phyloP scores from a whole-genome alignment of 2,113 vertebrate species.

The Nibea albiflora region DNA sequence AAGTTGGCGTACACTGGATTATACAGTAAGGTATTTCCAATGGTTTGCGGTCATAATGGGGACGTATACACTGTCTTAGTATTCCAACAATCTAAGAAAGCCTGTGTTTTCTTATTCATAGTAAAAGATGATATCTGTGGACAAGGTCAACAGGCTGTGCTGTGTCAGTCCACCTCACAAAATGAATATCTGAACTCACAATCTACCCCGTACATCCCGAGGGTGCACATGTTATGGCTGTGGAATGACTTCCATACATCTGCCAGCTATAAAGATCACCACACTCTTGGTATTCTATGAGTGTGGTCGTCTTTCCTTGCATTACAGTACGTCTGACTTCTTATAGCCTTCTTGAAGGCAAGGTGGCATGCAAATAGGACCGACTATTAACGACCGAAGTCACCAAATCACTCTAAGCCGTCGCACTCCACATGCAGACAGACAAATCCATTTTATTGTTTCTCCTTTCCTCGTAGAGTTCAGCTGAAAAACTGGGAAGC shows the following conservation, averaged over 20 bases:
- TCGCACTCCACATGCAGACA: not conserved
- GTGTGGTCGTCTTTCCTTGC: conserved; percentile 5
- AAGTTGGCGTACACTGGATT: conserved; percentile 35
- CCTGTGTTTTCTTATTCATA: conserved; percentile 18
- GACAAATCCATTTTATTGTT: conserved; percentile 15
- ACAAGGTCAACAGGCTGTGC: conserved; percentile 26
- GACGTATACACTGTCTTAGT: conserved; percentile 18
- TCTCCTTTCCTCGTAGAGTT: conserved; percentile 50
- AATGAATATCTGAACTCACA: conserved; percentile 44
- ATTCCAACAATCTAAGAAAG: not conserved
- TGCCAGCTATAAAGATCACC: conserved; percentile 48
- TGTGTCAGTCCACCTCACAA: conserved; percentile 31
- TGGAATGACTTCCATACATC: conserved; percentile 45
- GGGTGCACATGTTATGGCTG: conserved; percentile 9
- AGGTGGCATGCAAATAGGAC: not conserved
- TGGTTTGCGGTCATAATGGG: conserved; percentile 14
- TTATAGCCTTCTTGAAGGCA: not conserved
- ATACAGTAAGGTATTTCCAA: conserved; percentile 27
- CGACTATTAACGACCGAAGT: conserved; percentile 9
- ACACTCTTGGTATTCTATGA: conserved; percentile 9
- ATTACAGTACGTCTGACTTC: conserved; percentile 22
- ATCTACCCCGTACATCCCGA: conserved; percentile 38
- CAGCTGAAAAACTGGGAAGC: conserved; percentile 35
- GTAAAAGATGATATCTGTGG: conserved; percentile 3
- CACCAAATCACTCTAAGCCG: conserved; percentile 11